phyloP scores from a whole-genome alignment of 2,888 invertebrate species.

The Cartodere bifasciata region DNA sequence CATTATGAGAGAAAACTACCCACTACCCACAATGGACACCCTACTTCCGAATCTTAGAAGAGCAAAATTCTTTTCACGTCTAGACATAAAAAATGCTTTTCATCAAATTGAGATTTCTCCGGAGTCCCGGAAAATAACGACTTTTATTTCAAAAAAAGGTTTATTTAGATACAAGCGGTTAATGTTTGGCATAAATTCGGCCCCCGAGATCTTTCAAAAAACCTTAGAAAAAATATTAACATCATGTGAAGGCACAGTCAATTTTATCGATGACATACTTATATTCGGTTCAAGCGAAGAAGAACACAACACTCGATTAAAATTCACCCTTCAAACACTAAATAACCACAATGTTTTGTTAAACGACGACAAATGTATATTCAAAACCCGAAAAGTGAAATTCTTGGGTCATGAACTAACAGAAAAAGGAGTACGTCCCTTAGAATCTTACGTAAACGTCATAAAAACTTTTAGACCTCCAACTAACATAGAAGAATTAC shows the following conservation, averaged over 20 bases:
- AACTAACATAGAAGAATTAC: constrained; percentile 16
- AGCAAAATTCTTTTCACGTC: constrained; percentile 20
- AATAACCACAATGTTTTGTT: constrained; percentile 18
- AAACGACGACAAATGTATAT: constrained; percentile 21
- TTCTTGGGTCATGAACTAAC: constrained; percentile 19
- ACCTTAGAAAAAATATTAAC: constrained; percentile 21
- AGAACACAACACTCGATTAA: constrained; percentile 21
- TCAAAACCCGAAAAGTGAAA: constrained; percentile 12
- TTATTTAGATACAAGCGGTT: constrained; percentile 25
- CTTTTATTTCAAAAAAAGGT: constrained; percentile 17
- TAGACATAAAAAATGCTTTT: constrained; percentile 19
- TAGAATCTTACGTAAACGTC: constrained; percentile 14
- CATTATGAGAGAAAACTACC: constrained; percentile 20
- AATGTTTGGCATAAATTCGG: constrained; percentile 27
- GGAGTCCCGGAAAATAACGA: constrained; percentile 15
- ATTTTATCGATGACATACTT: constrained; percentile 22
- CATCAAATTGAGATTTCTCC: constrained; percentile 20
- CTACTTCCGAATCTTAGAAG: constrained; percentile 18
- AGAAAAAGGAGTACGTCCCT: constrained; percentile 10
- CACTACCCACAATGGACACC: constrained; percentile 19
- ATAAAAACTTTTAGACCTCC: constrained; percentile 17
- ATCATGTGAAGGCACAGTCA: constrained; percentile 19
- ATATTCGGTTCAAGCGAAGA: constrained; percentile 19
- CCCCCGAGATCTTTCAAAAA: constrained; percentile 22
- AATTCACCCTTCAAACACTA: constrained; percentile 17